These are phyloP conservation scores for Caenorhabditis drosophilae DNA, from an alignment of 2,888 invertebrate genomes.

Conservation along the genomic window DNA sequence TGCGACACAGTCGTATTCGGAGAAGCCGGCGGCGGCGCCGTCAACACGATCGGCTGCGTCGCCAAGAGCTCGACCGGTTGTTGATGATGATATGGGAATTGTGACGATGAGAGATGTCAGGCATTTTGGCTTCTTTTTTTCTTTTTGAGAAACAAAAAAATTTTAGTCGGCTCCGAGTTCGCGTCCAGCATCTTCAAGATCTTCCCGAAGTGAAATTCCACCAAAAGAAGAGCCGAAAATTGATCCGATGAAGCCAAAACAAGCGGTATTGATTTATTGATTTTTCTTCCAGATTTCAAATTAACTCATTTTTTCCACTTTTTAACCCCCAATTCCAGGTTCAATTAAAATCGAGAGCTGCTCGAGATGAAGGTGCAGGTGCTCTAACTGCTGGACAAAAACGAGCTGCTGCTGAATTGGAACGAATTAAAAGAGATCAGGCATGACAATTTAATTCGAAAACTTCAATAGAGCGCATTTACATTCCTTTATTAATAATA, in stretches of 20 bases:
- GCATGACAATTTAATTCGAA: no score
- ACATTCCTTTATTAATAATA: no score
- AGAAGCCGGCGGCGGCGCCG: conserved; percentile 16
- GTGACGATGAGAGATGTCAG: conserved; percentile 48
- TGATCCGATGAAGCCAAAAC: conserved; percentile 66
- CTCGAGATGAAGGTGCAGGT: conserved; percentile 55
- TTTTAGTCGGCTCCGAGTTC: conserved; percentile 8
- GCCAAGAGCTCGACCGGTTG: conserved; percentile 41
- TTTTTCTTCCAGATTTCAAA: not conserved
- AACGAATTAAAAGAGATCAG: conserved; percentile 63
- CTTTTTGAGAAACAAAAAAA: no score
- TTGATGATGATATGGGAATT: conserved; percentile 66
- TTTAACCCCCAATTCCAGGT: conserved; percentile 30
- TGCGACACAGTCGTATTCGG: conserved; percentile 32
- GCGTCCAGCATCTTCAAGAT: conserved; percentile 35
- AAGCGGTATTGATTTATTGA: conserved; percentile 37
- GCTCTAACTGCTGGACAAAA: conserved; percentile 61
- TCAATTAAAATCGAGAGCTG: conserved; percentile 42
- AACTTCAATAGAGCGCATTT: no score
- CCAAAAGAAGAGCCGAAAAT: conserved; percentile 41
- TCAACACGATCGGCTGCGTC: conserved; percentile 32
- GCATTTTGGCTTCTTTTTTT: no score
- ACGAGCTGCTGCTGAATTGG: conserved; percentile 65
- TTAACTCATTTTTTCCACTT: conserved; percentile 8
- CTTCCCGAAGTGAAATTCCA: conserved; percentile 42